Evolutionary conservation across 2,888 invertebrate species (phyloP).

Genomic region (Shargacucullia verbasci): DNA sequence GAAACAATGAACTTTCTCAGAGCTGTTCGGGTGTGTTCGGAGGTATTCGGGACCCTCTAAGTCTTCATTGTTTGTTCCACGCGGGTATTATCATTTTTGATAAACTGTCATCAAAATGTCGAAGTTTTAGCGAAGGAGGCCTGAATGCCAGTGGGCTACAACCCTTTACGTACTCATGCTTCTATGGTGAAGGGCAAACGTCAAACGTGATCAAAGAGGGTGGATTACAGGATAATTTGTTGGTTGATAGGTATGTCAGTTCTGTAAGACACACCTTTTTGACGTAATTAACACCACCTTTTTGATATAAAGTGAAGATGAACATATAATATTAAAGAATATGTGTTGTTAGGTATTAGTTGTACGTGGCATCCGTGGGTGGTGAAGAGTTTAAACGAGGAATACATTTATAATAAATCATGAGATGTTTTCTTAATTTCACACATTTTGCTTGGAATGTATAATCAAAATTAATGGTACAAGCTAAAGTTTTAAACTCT

Average conservation of each 20-base stretch:
- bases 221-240: background rate
- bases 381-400: too few relatives aligned
- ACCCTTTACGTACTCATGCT: constrained; percentile 18
- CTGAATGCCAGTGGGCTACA: background rate
- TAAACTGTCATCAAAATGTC: constrained; percentile 5
- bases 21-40: too few relatives aligned
- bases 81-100: background rate
- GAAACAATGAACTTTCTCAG: background rate
- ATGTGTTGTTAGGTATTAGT: too few relatives aligned
- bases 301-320: background rate
- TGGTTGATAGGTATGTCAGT: background rate
- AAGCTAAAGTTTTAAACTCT: too few relatives aligned
- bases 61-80: background rate
- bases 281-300: background rate
- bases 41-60: background rate
- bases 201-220: constrained; percentile 5
- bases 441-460: too few relatives aligned
- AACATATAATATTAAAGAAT: too few relatives aligned
- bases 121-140: background rate
- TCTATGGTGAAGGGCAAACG: constrained; percentile 8
- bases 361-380: too few relatives aligned
- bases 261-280: background rate
- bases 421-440: too few relatives aligned
- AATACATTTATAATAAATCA: too few relatives aligned
- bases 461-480: too few relatives aligned